Evolutionary conservation across 2,113 vertebrate species (phyloP).

Genomic region (Pelodiscus sinensis): DNA sequence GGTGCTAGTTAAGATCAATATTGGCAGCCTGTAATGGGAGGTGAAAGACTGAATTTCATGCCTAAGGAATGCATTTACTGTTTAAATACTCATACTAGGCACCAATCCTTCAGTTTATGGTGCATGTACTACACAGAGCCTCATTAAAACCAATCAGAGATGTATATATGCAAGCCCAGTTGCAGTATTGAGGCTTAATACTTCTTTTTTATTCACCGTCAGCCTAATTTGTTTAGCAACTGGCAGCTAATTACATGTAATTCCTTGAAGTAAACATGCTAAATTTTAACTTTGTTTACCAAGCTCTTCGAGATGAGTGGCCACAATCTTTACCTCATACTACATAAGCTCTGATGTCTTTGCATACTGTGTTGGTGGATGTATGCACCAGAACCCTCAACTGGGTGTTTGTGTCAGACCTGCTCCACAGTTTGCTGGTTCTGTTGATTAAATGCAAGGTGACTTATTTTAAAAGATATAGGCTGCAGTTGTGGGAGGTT

Average conservation of each 20-base stretch:
- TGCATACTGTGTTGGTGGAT: neutral
- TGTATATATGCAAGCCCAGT: neutral
- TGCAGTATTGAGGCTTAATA: neutral
- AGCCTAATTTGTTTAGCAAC: neutral
- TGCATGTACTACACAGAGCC: neutral
- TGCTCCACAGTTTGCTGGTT: neutral
- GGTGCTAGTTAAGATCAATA: neutral
- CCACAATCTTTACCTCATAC: neutral
- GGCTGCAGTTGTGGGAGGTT: neutral
- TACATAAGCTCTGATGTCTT: neutral
- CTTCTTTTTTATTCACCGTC: neutral
- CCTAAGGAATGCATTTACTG: neutral
- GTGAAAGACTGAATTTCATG: neutral
- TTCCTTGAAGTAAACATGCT: neutral
- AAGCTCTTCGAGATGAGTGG: neutral
- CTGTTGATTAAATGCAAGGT: neutral
- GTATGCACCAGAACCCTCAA: neutral
- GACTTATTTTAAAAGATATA: neutral
- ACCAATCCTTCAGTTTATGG: neutral
- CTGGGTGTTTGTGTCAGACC: neutral
- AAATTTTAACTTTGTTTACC: neutral
- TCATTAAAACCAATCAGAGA: neutral
- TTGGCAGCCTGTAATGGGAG: constrained; percentile 4
- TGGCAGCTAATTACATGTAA: neutral
- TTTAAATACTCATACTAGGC: neutral